Conservation (phyloP, 2,113 vertebrate species). For the Eurypyga helias region DNA sequence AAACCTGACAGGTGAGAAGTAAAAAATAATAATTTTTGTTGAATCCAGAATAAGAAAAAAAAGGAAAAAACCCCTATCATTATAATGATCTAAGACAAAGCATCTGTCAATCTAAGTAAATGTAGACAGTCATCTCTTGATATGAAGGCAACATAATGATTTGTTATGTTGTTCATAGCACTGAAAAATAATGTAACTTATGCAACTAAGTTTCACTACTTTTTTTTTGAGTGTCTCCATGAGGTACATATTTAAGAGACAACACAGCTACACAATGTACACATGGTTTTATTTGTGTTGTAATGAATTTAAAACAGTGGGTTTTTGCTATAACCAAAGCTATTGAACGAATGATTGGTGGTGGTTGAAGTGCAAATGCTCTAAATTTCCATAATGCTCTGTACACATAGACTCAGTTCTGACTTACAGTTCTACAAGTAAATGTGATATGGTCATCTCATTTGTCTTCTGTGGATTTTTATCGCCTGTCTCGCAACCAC, state of each 20-base stretch:
- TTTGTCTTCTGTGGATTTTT: background rate
- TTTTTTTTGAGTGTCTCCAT: background rate
- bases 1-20: conserved; percentile 99
- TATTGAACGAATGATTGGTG: background rate
- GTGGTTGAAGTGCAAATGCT: background rate
- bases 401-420: background rate
- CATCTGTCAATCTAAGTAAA: background rate
- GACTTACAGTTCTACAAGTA: background rate
- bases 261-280: background rate
- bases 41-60: background rate
- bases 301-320: background rate
- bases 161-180: background rate
- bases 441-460: background rate
- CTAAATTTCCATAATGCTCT: background rate
- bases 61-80: background rate
- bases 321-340: background rate
- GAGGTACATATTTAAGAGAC: background rate
- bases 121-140: background rate
- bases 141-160: background rate
- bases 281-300: background rate
- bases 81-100: background rate
- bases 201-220: background rate
- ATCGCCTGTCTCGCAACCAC: background rate
- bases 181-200: background rate
- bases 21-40: conserved; percentile 26